Evolutionary conservation across 2,888 invertebrate genomes (phyloP), one percentile per base, ranked within the genome.

Genomic region (Rhingia campestris): DNA sequence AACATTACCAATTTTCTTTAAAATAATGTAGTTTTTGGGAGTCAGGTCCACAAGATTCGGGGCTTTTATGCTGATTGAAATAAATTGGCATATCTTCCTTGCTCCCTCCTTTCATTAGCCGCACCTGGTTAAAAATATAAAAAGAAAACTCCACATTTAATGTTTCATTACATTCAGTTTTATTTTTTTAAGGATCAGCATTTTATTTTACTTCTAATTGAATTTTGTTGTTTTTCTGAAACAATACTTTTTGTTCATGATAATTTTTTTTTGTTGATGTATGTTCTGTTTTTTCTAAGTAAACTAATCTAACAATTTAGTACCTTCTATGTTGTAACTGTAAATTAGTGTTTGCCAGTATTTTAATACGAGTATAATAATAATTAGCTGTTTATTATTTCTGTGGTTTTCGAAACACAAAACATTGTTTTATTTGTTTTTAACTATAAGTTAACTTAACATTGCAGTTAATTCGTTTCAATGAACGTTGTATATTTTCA

Each of bases 401-500:
- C 54, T 41, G 54, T 32, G n/a, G n/a, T 56, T 37, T 47, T 43
- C 41, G 63, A 43, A 84, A 72, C 75, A 85, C 76, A 76, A 70
- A 72, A 76, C 63, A 56, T 22, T 54, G 6, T 49, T 64, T 12
- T 49, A 58, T 14, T 67, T 74, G 32, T 61, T 22, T 35, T 41
- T 53, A 33, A 10, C 33, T 61, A 4, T 32, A 53, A 67, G 51
- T 79, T 73, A 67, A 84, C 73, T 64, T 69, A 79, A 69, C 12
- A 30, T 66, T 84, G 53, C 30, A 59, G 74, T 84, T 75, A 69
- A 69, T 80, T 84, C 80, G 79, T 82, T 84, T 64, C 2, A 59
- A 39, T 70, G 58, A 79, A 74, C 84, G 59, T 84, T 84, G 80
- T 80, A 80, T 75, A 70, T 70, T 82, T 73, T 69, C 53, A 51